Conservation (phyloP, 1,140 invertebrate species). For the Eriocheir sinensis region DNA sequence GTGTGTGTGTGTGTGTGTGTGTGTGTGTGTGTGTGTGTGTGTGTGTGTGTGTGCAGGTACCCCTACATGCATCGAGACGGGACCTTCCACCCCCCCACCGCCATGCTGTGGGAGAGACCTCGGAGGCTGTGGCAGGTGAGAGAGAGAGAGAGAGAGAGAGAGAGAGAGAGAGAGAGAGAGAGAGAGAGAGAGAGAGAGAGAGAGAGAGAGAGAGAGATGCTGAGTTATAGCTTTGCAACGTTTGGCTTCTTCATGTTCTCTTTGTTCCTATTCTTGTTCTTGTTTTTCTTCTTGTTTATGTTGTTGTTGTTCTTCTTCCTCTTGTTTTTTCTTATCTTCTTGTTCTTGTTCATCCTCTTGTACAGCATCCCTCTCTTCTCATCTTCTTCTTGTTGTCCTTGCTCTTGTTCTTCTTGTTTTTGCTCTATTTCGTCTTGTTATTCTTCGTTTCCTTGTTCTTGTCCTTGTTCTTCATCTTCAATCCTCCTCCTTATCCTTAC, state of each 20-base stretch:
- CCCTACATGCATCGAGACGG: slow-evolving; percentile 73
- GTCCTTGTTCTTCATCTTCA: too few relatives aligned
- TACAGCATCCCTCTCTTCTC: too few relatives aligned
- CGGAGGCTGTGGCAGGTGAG: slow-evolving; percentile 66
- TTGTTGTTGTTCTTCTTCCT: background rate
- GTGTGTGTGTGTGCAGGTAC: slow-evolving; percentile 58
- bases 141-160: background rate
- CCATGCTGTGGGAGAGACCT: slow-evolving; percentile 73
- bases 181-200: too few relatives aligned
- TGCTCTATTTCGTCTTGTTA: background rate
- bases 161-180: background rate
- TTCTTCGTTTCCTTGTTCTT: background rate
- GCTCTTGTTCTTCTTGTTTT: too few relatives aligned
- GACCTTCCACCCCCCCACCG: slow-evolving; percentile 67
- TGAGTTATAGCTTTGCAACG: background rate
- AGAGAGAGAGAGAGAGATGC: background rate
- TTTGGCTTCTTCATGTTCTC: background rate
- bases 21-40: slow-evolving; percentile 54
- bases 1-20: background rate
- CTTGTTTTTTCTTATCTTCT: background rate
- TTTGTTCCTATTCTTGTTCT: background rate
- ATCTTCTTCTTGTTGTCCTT: too few relatives aligned
- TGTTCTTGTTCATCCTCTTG: too few relatives aligned
- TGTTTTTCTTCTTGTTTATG: background rate
- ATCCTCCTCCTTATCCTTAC: background rate